Percentiles rank a stretch among this genome's conserved stretches.
These are phyloP conservation scores for Zeugodacus cucurbitae DNA, from an alignment of 1,140 invertebrate genomes.

Conservation along the genomic window DNA sequence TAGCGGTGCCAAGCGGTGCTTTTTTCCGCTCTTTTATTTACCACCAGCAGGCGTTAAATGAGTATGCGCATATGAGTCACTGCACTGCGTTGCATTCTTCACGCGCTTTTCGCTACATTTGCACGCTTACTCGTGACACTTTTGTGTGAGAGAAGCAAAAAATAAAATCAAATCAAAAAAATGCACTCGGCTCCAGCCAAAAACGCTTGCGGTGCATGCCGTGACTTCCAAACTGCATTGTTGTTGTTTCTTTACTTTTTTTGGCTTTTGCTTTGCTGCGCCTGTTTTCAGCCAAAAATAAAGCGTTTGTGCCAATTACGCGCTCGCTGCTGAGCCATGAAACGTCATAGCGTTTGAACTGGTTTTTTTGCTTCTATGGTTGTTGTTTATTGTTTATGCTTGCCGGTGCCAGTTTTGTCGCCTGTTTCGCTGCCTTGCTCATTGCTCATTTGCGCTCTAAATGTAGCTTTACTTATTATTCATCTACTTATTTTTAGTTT, in stretches of 20 bases:
- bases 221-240: neutral
- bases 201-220: neutral
- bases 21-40: neutral
- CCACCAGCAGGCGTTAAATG: neutral
- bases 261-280: neutral
- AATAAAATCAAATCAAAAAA: neutral
- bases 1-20: neutral
- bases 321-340: neutral
- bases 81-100: neutral
- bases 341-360: neutral
- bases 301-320: neutral
- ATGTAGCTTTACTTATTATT: neutral
- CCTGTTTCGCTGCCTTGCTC: neutral
- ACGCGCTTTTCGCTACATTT: constrained; percentile 4
- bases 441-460: constrained; percentile 18
- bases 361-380: neutral
- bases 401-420: neutral
- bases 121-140: neutral
- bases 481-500: neutral
- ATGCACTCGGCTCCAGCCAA: neutral
- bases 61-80: neutral
- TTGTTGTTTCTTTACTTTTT: neutral
- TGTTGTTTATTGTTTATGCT: neutral
- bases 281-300: constrained; percentile 7
- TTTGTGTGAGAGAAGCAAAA: neutral